phyloP scores from a whole-genome alignment of 1,140 invertebrate genomes.

The Zaprionus lachaisei region DNA sequence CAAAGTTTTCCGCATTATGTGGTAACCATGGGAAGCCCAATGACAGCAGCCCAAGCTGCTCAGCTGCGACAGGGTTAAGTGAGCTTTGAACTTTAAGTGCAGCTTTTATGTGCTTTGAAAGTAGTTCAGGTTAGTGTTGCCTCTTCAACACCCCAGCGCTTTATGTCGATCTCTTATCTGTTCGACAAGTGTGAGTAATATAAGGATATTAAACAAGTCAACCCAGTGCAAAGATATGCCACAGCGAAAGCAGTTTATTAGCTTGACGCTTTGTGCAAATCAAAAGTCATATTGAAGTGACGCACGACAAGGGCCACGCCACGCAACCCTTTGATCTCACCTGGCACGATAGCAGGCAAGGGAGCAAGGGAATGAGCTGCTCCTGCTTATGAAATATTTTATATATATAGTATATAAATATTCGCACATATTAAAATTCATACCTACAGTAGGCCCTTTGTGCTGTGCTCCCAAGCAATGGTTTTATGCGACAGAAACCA shows the following conservation, averaged over 20 bases:
- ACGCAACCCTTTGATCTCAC: constrained; percentile 30
- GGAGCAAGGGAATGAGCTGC: background rate
- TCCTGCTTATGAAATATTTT: constrained; percentile 42
- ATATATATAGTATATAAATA: constrained; percentile 34
- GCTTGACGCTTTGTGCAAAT: constrained; percentile 13
- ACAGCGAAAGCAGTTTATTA: background rate
- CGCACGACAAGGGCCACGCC: background rate
- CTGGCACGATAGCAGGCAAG: background rate
- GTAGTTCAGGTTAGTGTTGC: background rate
- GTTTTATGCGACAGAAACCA: constrained; percentile 60
- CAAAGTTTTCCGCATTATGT: constrained; percentile 18
- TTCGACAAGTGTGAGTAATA: background rate
- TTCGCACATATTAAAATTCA: constrained; percentile 57
- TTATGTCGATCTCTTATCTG: background rate
- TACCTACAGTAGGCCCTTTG: constrained; percentile 43
- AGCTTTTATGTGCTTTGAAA: background rate
- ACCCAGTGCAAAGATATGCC: background rate
- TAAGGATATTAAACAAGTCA: background rate
- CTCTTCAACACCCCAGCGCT: background rate
- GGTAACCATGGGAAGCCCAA: constrained; percentile 2
- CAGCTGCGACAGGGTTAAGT: background rate
- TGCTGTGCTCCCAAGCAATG: constrained; percentile 46
- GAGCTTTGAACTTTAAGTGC: constrained; percentile 2
- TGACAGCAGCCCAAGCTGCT: background rate
- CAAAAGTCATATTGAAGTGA: constrained; percentile 17